Evolutionary conservation across 1,140 invertebrate genomes (phyloP), one percentile per base, ranked within the genome.

Genomic region (Zaprionus gabonicus): DNA sequence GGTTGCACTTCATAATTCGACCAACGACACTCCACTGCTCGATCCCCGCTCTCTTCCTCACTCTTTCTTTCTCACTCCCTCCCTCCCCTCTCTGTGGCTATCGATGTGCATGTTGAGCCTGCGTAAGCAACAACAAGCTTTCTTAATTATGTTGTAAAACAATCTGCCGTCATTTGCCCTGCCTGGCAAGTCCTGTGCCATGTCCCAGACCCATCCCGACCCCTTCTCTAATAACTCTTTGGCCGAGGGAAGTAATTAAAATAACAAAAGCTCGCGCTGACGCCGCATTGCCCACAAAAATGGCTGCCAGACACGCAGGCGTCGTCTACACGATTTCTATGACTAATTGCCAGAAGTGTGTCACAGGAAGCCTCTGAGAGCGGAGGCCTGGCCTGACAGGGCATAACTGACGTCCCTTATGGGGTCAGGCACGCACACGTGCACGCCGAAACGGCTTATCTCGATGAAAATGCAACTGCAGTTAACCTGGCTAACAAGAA

Each of bases 301-400:
- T 88, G 81, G 84, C 79, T 76, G 81, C 72, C 78, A 90, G 76
- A 79, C 84, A 88, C 85, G 84, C 84, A 88, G 84, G 72, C 81
- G 71, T 80, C 78, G 81, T 80, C 78, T 84, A 88, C 85, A 83
- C 90, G 86, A 81, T 91, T 86, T 77, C 86, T 73, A 82, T 91
- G 86, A 91, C 86, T 91, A 91, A 91, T 91, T 86, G 86, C 82
- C 78, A 82, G 78, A 91, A 91, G 82, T 91, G 87, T 91, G 86
- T 91, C 86, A 91, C 86, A 91, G 85, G 81, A 90, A 85, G 72
- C 80, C 17, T 49, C 46, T 23, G 3, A 12, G 36, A 23, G 53
- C 73, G 13, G 41, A 41, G 38, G 38, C 15, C 15, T n/a, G 49
- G 17, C 17, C 25, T 56, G 70, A 72, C 70, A 72, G 70, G 70